Conservation (phyloP, 2,113 vertebrate species). For the Pachyramphus minor region DNA sequence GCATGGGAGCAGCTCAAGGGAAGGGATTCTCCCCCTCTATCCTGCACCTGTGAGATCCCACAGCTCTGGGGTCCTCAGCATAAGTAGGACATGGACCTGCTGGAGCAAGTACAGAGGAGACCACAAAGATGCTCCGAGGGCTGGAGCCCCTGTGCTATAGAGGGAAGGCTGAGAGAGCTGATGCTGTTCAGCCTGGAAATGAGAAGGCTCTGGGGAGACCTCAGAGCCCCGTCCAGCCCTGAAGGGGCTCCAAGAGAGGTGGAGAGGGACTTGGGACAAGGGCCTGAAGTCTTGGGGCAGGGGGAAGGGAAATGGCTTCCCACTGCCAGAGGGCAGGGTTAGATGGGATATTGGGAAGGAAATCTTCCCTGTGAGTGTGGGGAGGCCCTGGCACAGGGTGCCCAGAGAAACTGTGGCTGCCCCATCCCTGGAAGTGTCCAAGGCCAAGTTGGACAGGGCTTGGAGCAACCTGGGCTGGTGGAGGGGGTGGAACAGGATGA, state of each 20-base stretch:
- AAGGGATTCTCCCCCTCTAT: background rate
- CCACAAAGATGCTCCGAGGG: background rate
- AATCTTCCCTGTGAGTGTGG: rapidly evolving
- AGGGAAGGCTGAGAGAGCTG: background rate
- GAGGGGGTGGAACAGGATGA: rapidly evolving
- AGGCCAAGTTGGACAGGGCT: background rate
- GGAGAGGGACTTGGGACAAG: background rate
- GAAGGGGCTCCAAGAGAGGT: background rate
- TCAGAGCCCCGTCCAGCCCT: background rate
- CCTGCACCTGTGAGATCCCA: background rate
- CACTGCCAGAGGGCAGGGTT: rapidly evolving
- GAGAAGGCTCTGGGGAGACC: background rate
- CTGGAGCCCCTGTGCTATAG: background rate
- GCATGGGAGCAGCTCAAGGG: background rate
- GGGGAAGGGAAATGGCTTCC: background rate
- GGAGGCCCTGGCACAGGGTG: background rate
- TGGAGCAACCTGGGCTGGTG: background rate
- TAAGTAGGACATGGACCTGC: background rate
- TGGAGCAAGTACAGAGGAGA: background rate
- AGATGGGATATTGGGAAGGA: rapidly evolving
- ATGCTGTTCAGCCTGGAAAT: background rate
- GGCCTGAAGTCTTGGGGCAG: rapidly evolving
- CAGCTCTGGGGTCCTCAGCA: background rate
- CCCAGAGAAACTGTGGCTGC: background rate
- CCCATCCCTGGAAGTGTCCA: background rate